Conservation (phyloP, 2,113 vertebrate species). For the Zosterops japonicus region DNA sequence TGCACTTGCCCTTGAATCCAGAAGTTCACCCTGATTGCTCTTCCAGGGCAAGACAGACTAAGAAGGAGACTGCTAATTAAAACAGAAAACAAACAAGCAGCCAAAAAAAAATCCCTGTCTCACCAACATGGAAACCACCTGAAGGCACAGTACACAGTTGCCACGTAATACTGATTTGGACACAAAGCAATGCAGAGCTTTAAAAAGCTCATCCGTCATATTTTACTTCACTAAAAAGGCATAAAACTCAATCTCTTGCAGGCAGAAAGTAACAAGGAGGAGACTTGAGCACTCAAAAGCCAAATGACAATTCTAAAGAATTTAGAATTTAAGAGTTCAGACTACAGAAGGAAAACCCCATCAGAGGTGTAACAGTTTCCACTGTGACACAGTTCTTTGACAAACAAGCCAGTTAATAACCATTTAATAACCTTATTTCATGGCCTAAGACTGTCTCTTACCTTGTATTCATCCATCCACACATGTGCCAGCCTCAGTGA, state of each 20-base stretch:
- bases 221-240: not conserved
- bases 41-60: not conserved
- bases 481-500: slow-evolving; percentile 91
- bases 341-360: not conserved
- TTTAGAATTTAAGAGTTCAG: not conserved
- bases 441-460: slow-evolving; percentile 13
- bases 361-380: not conserved
- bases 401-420: not conserved
- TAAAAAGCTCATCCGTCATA: not conserved
- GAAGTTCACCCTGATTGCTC: not conserved
- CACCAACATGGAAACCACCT: not conserved
- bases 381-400: not conserved
- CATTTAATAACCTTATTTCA: not conserved
- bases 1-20: not conserved
- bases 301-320: not conserved
- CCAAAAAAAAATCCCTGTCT: not conserved
- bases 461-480: slow-evolving; percentile 98
- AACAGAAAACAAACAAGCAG: not conserved
- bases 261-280: not conserved
- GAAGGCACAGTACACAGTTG: not conserved
- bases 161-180: accelerated
- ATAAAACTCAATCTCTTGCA: not conserved
- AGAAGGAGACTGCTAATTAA: not conserved
- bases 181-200: not conserved
- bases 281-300: not conserved